A percentile compares a stretch with the other conserved stretches of the same genome.
These are phyloP conservation scores for Ranitomeya imitator DNA, from an alignment of 2,113 vertebrate species.

Conservation along the genomic window DNA sequence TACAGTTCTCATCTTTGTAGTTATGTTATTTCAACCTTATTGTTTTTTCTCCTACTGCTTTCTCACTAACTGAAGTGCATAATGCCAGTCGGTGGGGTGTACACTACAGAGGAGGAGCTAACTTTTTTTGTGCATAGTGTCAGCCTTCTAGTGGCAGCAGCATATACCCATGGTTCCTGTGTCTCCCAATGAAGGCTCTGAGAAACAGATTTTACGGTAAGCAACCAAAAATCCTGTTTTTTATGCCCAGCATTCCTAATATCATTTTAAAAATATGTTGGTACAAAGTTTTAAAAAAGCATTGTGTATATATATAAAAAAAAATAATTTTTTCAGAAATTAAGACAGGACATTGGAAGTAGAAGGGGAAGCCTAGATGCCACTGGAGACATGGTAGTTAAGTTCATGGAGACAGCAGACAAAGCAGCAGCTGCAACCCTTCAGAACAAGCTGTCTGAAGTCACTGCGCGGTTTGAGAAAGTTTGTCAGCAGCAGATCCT, in stretches of 20 bases:
- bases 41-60: too few relatives aligned
- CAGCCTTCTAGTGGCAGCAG: too few relatives aligned
- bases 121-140: background rate
- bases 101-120: too few relatives aligned
- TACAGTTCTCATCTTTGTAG: too few relatives aligned
- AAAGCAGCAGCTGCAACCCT: constrained; percentile 78
- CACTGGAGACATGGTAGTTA: constrained; percentile 84
- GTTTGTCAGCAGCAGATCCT: constrained; percentile 80
- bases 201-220: too few relatives aligned
- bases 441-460: constrained; percentile 78
- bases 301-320: background rate
- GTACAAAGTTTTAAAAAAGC: background rate
- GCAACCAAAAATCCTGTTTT: background rate
- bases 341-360: constrained; percentile 90
- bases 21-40: too few relatives aligned
- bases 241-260: background rate
- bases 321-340: constrained; percentile 75
- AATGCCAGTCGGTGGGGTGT: too few relatives aligned
- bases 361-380: constrained; percentile 90
- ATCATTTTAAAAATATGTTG: background rate
- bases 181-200: too few relatives aligned
- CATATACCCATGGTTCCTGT: too few relatives aligned
- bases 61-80: too few relatives aligned
- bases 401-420: constrained; percentile 82
- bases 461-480: constrained; percentile 73